phyloP scores from a whole-genome alignment of 2,888 invertebrate species.

The Rambutsinella grinnellia region DNA sequence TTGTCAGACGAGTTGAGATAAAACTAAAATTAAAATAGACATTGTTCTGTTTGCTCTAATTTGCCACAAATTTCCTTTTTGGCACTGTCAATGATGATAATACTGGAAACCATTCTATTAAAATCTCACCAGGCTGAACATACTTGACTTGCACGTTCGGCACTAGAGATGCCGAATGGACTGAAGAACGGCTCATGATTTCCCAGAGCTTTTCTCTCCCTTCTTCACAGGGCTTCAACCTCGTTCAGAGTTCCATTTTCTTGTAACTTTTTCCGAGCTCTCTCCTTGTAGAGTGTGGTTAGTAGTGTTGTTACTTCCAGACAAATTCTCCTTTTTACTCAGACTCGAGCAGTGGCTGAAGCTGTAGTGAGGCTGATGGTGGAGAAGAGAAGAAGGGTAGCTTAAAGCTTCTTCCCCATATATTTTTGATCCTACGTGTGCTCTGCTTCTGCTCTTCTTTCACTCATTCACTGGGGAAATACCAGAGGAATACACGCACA shows the following conservation, averaged over 20 bases:
- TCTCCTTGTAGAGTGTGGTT: neutral
- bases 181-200: constrained; percentile 30
- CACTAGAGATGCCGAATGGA: constrained; percentile 48
- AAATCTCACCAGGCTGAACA: neutral
- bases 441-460: constrained; percentile 17
- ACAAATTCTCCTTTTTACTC: too few relatives aligned
- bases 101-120: neutral
- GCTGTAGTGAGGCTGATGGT: constrained; percentile 27
- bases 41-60: neutral
- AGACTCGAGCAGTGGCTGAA: constrained; percentile 31
- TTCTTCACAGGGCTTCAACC: neutral
- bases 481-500: constrained; percentile 10
- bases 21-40: neutral
- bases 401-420: constrained; percentile 36
- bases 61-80: neutral
- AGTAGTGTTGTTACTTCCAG: too few relatives aligned
- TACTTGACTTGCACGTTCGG: constrained; percentile 22
- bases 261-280: constrained; percentile 4
- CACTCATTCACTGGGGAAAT: constrained; percentile 21
- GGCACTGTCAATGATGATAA: neutral
- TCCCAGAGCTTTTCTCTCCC: constrained; percentile 21
- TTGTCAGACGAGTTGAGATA: neutral
- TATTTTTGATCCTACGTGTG: too few relatives aligned
- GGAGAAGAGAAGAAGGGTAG: constrained; percentile 29
- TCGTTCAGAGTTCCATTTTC: neutral